Conservation (phyloP, 2,797 vertebrate genomes). For the Sebastolobus alascanus region DNA sequence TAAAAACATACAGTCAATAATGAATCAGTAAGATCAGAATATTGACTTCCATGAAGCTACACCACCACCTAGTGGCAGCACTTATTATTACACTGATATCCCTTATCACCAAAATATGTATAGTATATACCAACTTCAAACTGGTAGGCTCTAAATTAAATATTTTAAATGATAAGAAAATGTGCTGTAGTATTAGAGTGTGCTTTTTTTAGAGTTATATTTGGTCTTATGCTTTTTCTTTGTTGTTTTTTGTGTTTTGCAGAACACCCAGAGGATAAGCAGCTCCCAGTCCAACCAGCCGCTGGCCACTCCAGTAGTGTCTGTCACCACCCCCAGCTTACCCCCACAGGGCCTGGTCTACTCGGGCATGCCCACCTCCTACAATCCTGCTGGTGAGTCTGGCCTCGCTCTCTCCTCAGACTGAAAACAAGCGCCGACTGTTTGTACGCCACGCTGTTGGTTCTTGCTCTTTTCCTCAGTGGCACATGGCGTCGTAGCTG, state of each 20-base stretch:
- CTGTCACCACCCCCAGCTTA: slow-evolving; percentile 97
- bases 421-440: slow-evolving; percentile 34
- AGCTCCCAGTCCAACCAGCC: slow-evolving; percentile 94
- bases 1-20: slow-evolving; percentile 8
- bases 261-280: slow-evolving; percentile 97
- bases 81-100: slow-evolving; percentile 20
- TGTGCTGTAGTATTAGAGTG: not conserved
- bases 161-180: not conserved
- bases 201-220: not conserved
- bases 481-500: slow-evolving; percentile 50
- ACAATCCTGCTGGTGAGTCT: slow-evolving; percentile 95
- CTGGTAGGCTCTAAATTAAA: not conserved
- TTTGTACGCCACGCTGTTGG: slow-evolving; percentile 43
- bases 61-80: slow-evolving; percentile 75
- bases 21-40: not conserved
- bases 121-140: not conserved
- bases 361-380: slow-evolving; percentile 96
- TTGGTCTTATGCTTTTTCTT: slow-evolving; percentile 4
- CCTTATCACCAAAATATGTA: not conserved
- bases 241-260: slow-evolving; percentile 69
- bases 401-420: slow-evolving; percentile 29
- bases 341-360: slow-evolving; percentile 95
- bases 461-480: slow-evolving; percentile 61
- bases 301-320: slow-evolving; percentile 97
- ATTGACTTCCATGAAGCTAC: slow-evolving; percentile 52